These are phyloP conservation scores for Marmota monax DNA, from an alignment of 2,113 vertebrate genomes.

Conservation along the genomic window DNA sequence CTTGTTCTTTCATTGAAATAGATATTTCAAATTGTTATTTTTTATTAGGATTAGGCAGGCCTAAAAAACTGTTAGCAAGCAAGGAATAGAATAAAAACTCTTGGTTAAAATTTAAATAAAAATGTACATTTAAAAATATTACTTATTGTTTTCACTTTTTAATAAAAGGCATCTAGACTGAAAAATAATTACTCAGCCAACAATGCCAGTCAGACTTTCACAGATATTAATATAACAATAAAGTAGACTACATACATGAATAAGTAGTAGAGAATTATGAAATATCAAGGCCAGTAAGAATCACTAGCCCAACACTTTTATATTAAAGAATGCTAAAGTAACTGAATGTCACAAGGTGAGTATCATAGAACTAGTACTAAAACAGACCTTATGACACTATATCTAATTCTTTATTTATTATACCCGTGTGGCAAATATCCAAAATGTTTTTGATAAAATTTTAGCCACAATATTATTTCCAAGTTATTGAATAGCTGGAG, in stretches of 20 bases:
- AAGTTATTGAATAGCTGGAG: slow-evolving; percentile 9
- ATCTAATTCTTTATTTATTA: not conserved
- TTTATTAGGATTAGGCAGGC: not conserved
- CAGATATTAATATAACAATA: slow-evolving; percentile 27
- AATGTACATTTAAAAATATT: not conserved
- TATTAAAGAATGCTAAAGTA: not conserved
- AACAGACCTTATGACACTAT: not conserved
- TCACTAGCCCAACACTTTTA: not conserved
- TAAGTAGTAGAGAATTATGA: not conserved
- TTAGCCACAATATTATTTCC: not conserved
- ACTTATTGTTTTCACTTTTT: not conserved
- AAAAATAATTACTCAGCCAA: slow-evolving; percentile 7
- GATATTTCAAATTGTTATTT: not conserved
- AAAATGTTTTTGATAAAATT: slow-evolving; percentile 19
- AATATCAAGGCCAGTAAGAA: not conserved
- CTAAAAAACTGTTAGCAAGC: not conserved
- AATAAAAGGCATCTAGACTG: not conserved
- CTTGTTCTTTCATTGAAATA: not conserved
- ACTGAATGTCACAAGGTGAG: not conserved
- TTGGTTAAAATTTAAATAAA: slow-evolving; percentile 45
- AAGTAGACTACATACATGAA: not conserved
- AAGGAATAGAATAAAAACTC: slow-evolving; percentile 35
- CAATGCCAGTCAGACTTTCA: slow-evolving; percentile 22
- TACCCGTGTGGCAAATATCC: not conserved
- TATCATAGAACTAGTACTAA: not conserved